Evolutionary conservation across 2,888 invertebrate species (phyloP).

Genomic region (Drosophila kuntzei): DNA sequence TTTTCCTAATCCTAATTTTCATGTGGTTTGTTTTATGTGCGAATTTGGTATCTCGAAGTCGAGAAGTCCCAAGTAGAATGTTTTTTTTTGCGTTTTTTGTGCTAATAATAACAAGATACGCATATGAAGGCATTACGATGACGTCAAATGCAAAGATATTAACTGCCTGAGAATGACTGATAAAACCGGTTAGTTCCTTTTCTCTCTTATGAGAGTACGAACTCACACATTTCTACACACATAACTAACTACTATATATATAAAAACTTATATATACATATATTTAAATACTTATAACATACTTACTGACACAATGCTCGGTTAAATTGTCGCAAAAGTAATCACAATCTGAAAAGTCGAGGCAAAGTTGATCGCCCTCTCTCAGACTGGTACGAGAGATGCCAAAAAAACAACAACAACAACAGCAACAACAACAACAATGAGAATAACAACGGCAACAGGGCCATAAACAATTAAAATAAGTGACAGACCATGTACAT

Average conservation of each 20-base stretch:
- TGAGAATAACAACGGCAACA: constrained; percentile 41
- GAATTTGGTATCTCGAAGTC: background rate
- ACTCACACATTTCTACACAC: background rate
- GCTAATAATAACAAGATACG: constrained; percentile 27
- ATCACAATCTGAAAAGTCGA: constrained; percentile 47
- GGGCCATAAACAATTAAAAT: constrained; percentile 72
- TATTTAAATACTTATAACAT: constrained; percentile 26
- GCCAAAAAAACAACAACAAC: constrained; percentile 39
- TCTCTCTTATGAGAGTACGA: constrained; percentile 4
- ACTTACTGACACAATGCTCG: constrained; percentile 29
- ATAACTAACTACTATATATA: constrained; percentile 2
- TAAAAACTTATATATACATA: background rate
- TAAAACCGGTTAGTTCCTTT: constrained; percentile 64
- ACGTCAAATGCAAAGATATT: constrained; percentile 52
- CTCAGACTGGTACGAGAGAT: constrained; percentile 71
- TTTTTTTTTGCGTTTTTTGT: constrained; percentile 4
- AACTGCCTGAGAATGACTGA: constrained; percentile 28
- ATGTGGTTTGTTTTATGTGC: background rate
- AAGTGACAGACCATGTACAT: constrained; percentile 72
- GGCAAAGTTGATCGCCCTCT: constrained; percentile 80
- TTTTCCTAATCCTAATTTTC: background rate
- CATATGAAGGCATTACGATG: constrained; percentile 30
- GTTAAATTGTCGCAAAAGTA: constrained; percentile 55
- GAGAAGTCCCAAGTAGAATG: background rate
- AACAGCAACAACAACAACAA: constrained; percentile 21